Evolutionary conservation across 2,888 invertebrate species (phyloP), one percentile per base, ranked within the genome.

Genomic region (Baccha elongata): DNA sequence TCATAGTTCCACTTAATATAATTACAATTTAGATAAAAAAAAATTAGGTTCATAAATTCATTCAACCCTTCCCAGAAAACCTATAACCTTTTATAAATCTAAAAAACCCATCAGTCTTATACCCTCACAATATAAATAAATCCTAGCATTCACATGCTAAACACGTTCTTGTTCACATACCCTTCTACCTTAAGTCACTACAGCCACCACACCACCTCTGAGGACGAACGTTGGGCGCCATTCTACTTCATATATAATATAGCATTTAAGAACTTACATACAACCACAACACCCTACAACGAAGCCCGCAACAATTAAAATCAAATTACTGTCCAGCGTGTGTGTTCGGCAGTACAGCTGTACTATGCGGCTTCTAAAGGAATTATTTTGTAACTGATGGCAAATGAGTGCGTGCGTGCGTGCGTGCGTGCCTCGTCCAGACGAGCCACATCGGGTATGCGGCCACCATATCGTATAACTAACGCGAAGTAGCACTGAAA

Each of bases 291-390:
- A 6, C 29, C 69, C 48, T 55, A 46, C 58, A 53, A 46, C 50
- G 13, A 35, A 75, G 69, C 75, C 75, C 53, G 76, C 44, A 81
- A 71, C 71, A 81, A 81, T 81, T 81, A 81, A 81, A 72, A 76
- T 81, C 76, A 81, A 81, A 81, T 81, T 81, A 81, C 76, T 76
- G 71, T 76, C 71, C 76, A 48, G 60, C 52, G 73, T 73, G 37
- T 73, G 46, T 67, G 55, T 17, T 46, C 17, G 35, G 1, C 15
- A 60, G 26, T 48, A 65, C 80, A 79, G 50, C 65, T 81, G 75
- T 60, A 60, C 37, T 40, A 48, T 26, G 37, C 52, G 53, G 60
- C 60, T 60, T 64, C 13, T 73, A 46, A 44, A 50, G 13, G 26
- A 48, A 48, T 67, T 58, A 67, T 74, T 64, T 35, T 58, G 26